Percentiles rank a stretch among this genome's conserved stretches.
Evolutionary conservation across 2,113 vertebrate species (phyloP).

Genomic region (Lasiurus cinereus): DNA sequence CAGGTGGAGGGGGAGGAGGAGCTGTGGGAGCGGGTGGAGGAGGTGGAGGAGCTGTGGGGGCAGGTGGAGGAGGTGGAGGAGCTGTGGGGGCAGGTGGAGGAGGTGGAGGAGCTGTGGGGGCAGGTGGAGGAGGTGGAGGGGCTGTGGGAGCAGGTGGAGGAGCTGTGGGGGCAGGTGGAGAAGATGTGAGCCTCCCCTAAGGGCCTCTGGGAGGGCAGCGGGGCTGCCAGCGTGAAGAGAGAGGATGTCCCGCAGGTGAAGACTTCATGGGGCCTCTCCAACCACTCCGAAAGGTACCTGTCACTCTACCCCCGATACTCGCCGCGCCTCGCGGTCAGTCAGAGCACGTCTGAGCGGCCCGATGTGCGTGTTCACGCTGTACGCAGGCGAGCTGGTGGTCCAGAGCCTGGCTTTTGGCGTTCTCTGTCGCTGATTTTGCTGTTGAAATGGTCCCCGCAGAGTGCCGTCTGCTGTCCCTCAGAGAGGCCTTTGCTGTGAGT

Average conservation of each 20-base stretch:
- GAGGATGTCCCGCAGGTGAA: background rate
- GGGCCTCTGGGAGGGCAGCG: background rate
- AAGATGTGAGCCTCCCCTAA: background rate
- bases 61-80: background rate
- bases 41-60: background rate
- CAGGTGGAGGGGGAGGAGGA: background rate
- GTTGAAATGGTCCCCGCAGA: background rate
- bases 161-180: no score
- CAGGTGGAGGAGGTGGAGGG: background rate
- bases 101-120: background rate
- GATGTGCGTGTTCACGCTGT: accelerated
- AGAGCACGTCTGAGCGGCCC: accelerated
- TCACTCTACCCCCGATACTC: background rate
- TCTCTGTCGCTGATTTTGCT: background rate
- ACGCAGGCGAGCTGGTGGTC: accelerated
- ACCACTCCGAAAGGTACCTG: background rate
- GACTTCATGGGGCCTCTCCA: background rate
- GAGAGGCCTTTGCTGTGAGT: background rate
- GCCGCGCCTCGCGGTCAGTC: accelerated
- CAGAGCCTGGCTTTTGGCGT: background rate
- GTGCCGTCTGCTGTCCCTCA: background rate
- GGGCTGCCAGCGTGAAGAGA: background rate
- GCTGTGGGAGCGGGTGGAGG: no score
- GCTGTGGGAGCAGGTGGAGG: no score
- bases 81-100: background rate